Evolutionary conservation across 2,888 invertebrate species (phyloP).

Genomic region (Lithosia quadra): DNA sequence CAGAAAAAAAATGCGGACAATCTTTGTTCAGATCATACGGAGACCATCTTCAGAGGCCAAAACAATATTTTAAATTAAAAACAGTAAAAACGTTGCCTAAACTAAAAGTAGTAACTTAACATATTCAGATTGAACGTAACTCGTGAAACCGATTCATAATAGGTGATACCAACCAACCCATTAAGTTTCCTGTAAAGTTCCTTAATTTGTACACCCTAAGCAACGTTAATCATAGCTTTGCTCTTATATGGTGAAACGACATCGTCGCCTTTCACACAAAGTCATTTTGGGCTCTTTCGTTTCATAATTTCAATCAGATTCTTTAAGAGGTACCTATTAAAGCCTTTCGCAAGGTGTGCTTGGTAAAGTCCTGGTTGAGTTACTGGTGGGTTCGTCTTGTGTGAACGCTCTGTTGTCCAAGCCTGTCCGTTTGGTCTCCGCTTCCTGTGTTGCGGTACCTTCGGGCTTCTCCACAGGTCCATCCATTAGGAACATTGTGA

Average conservation of each 20-base stretch:
- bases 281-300: slow-evolving; percentile 8
- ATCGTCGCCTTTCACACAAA: neutral
- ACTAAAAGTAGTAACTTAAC: slow-evolving; percentile 10
- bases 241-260: neutral
- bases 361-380: slow-evolving; percentile 49
- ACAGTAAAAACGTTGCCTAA: neutral
- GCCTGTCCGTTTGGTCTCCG: slow-evolving; percentile 65
- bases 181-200: neutral
- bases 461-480: slow-evolving; percentile 77
- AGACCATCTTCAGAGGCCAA: slow-evolving; percentile 3
- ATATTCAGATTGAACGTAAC: neutral
- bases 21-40: neutral
- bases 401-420: slow-evolving; percentile 86
- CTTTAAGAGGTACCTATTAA: slow-evolving; percentile 34
- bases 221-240: neutral
- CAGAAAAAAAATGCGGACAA: neutral
- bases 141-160: neutral
- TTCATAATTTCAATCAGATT: slow-evolving; percentile 6
- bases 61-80: slow-evolving; percentile 14
- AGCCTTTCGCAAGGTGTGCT: slow-evolving; percentile 59
- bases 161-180: neutral
- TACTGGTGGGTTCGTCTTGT: slow-evolving; percentile 76
- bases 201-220: slow-evolving; percentile 3
- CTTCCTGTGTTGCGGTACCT: slow-evolving; percentile 24
- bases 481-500: slow-evolving; percentile 94